Evolutionary conservation across 2,888 invertebrate genomes (phyloP), one percentile per base, ranked within the genome.

Genomic region (Athalia cordata): DNA sequence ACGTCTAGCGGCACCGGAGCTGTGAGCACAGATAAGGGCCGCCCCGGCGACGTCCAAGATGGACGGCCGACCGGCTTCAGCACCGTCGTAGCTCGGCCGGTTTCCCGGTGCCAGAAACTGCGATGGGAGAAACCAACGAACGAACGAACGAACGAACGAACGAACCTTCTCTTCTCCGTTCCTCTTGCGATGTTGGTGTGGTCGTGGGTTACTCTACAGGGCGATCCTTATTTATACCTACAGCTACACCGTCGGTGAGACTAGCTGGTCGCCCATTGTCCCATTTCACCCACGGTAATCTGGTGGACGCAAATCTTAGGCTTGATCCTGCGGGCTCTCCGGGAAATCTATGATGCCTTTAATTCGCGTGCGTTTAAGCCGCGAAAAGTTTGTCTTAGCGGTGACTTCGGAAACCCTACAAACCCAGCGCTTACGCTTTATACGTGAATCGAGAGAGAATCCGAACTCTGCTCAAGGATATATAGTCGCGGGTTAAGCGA

Each of bases 301-400:
- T 89, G 89, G 87, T 86, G 88, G 89, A 90, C 90, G 89, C 90
- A 90, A 90, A 90, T 90, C 90, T 89, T 89, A 90, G 88, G 88
- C 87, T 87, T 90, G 89, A 90, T 90, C 90, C 90, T 90, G 89
- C 89, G 89, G 89, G 90, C 88, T 89, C 88, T 89, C 88, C 83
- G 86, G 87, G 86, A 89, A 89, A 90, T 90, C 89, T 90, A 89
- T 90, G 89, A 89, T 86, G 86, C 86, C 88, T 89, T 88, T 90
- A 90, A 89, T 89, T 89, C 88, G 88, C 87, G 86, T 85, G 85
- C 86, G 66, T 77, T 64, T 74, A 70, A 74, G 64, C 78, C 72
- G 78, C 64, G 64, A 74, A 77, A 77, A 67, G 75, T 75, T 75
- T 75, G 75, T 75, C 75, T 75, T 64, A 50, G 62, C 49, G 7